Conservation (phyloP, 2,888 invertebrate species). For the Sabatieria punctata region DNA sequence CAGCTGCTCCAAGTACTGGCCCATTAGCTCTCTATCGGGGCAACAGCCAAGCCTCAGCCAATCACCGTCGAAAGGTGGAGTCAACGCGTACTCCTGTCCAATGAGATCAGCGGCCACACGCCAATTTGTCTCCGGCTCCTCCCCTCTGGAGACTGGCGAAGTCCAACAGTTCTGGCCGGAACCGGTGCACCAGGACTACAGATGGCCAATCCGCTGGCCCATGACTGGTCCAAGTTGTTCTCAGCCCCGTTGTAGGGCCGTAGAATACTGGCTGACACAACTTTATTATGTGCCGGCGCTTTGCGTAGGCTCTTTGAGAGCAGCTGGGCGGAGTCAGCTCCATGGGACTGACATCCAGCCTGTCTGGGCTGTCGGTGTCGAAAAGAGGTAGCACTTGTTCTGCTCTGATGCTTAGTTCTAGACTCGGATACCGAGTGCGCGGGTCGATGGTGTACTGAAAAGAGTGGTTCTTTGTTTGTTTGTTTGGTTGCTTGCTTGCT, state of each 20-base stretch:
- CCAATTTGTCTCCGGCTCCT: neutral
- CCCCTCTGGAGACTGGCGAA: neutral
- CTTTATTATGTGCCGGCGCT: slow-evolving; percentile 35
- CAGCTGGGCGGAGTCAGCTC: no score
- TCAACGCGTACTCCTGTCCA: neutral
- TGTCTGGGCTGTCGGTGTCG: no score
- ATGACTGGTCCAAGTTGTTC: slow-evolving; percentile 50
- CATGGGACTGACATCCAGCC: no score
- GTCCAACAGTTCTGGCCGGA: slow-evolving; percentile 60
- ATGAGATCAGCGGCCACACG: neutral
- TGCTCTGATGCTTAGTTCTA: slow-evolving; percentile 9
- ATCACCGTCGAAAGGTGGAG: no score
- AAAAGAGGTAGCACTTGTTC: slow-evolving; percentile 10
- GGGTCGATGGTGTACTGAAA: slow-evolving; percentile 35
- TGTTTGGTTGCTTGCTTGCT: no score
- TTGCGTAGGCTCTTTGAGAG: slow-evolving; percentile 1
- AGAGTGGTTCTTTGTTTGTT: no score
- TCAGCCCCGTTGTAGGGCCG: slow-evolving; percentile 44
- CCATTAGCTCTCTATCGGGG: no score
- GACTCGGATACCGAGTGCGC: slow-evolving; percentile 47
- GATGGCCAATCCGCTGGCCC: slow-evolving; percentile 49
- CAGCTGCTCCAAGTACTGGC: no score
- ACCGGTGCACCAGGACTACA: slow-evolving; percentile 61
- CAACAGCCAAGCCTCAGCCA: no score
- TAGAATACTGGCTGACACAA: slow-evolving; percentile 52